Conservation (phyloP, 2,113 vertebrate genomes). For the Ovibos moschatus region DNA sequence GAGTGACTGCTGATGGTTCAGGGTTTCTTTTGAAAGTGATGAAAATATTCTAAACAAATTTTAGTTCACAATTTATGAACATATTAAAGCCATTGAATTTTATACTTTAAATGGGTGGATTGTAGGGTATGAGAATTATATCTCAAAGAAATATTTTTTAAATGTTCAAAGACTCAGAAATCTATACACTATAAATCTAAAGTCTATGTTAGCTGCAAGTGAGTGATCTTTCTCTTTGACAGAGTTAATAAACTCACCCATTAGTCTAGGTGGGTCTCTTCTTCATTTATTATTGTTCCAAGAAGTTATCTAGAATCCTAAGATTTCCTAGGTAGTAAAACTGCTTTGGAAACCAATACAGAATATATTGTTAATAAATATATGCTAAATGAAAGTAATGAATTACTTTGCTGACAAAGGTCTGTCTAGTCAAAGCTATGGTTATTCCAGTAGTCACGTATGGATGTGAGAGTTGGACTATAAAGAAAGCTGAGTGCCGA, state of each 20-base stretch:
- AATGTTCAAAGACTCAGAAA: neutral
- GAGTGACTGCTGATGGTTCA: neutral
- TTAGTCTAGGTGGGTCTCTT: neutral
- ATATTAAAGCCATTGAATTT: neutral
- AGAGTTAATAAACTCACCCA: neutral
- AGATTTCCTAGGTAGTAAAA: neutral
- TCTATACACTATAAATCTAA: neutral
- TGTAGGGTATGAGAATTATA: neutral
- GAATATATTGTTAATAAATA: neutral
- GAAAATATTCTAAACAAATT: neutral
- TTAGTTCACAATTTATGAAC: neutral
- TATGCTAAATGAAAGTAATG: neutral
- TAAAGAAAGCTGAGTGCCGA: neutral
- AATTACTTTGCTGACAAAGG: neutral
- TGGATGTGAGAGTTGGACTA: neutral
- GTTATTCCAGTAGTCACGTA: neutral
- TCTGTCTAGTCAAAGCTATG: neutral
- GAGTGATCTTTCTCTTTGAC: neutral
- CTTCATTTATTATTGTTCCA: neutral
- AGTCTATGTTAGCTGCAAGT: neutral
- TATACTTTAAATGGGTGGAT: neutral
- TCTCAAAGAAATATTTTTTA: neutral
- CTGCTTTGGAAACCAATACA: neutral
- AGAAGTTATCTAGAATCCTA: neutral
- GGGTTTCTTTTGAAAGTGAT: neutral